phyloP scores from a whole-genome alignment of 2,113 vertebrate species.

The Vicugna pacos region DNA sequence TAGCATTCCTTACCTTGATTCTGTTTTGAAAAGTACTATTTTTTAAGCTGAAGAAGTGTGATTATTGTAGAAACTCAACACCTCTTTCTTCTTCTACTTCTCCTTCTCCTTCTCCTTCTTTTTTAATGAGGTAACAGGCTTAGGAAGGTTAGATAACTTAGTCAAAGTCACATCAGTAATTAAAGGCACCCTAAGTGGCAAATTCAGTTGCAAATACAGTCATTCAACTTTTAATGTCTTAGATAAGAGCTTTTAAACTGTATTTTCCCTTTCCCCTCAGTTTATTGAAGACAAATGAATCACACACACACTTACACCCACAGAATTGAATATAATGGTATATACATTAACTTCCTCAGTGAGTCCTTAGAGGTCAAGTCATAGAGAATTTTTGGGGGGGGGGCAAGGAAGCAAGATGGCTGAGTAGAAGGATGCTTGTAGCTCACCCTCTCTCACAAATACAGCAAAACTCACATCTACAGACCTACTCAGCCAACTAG shows the following conservation, averaged over 20 bases:
- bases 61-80: not conserved
- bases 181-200: not conserved
- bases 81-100: not conserved
- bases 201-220: slow-evolving; percentile 27
- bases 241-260: not conserved
- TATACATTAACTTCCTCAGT: not conserved
- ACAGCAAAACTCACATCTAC: too few relatives aligned
- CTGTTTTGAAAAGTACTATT: not conserved
- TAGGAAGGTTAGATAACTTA: not conserved
- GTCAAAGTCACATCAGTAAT: slow-evolving; percentile 24
- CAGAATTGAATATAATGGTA: not conserved
- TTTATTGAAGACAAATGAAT: not conserved
- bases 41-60: not conserved
- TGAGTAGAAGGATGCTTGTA: too few relatives aligned
- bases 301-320: not conserved
- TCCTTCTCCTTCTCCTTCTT: not conserved
- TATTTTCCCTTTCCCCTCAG: not conserved
- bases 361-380: not conserved
- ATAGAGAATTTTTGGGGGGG: not conserved
- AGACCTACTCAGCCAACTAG: too few relatives aligned
- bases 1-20: not conserved
- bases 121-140: not conserved
- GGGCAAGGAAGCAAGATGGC: too few relatives aligned
- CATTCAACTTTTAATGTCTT: not conserved
- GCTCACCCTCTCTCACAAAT: too few relatives aligned